Evolutionary conservation across 1,140 invertebrate species (phyloP).

Genomic region (Macrobrachium nipponense): DNA sequence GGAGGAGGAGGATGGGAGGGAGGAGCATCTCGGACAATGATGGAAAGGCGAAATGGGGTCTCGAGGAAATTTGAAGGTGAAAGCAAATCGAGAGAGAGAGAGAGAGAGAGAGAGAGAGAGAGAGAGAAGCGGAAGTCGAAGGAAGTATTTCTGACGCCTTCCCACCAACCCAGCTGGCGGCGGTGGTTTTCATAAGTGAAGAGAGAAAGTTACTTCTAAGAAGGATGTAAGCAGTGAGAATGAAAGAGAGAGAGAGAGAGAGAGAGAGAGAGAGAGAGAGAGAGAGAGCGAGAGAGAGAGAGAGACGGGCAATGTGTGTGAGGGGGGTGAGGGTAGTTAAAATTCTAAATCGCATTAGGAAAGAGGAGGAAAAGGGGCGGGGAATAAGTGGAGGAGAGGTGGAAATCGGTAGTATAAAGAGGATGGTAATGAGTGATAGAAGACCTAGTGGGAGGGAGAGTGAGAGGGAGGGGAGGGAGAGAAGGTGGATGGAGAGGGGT

Average conservation of each 20-base stretch:
- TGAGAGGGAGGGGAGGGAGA: not conserved
- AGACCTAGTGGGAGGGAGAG: not conserved
- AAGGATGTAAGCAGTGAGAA: not conserved
- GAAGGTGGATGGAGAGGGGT: not conserved
- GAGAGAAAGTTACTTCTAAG: not conserved
- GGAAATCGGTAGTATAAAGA: slow-evolving; percentile 9
- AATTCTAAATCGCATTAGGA: not conserved
- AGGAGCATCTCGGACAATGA: not conserved
- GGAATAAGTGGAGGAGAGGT: not conserved
- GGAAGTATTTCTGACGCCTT: too few species aligned
- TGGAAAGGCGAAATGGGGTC: slow-evolving; percentile 12
- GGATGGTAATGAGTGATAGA: slow-evolving; percentile 23
- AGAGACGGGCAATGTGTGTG: not conserved
- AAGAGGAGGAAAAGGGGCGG: not conserved
- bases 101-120: slow-evolving; percentile 33
- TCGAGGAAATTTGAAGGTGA: slow-evolving; percentile 26
- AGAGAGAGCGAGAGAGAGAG: not conserved
- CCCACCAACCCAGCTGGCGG: too few species aligned
- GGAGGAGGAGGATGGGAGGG: not conserved
- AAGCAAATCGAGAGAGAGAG: slow-evolving; percentile 36
- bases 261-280: not conserved
- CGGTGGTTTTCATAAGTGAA: not conserved
- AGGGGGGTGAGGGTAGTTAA: not conserved
- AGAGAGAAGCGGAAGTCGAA: not conserved
- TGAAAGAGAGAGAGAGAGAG: not conserved